Evolutionary conservation across 2,113 vertebrate genomes (phyloP), one percentile per base, ranked within the genome.

Genomic region (Prochilodus magdalenae): DNA sequence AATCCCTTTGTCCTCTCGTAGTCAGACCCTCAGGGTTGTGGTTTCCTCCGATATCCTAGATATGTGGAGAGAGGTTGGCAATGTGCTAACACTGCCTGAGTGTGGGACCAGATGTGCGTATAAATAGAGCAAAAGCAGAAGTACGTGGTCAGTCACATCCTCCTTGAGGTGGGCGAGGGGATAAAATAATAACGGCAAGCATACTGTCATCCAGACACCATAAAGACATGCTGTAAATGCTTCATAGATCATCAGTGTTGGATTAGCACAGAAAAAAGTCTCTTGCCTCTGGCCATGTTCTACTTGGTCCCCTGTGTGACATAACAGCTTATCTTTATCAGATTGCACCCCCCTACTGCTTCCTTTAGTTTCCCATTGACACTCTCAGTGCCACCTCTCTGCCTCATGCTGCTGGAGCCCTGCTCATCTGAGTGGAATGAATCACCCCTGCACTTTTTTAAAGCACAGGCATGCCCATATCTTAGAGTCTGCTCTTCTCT

Each of bases 61-160:
- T 81, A 86, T 83, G 84, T 82, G 81, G 81, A 83, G 80, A 63
- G 30, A 66, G 44, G 53, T 57, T 86, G 84, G 81, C 84, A 82
- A 67, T 79, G 75, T 85, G 84, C 81, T 77, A 85, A 82, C 62
- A n/a, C 75, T 75, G 80, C 84, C 75, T 85, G 75, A 85, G 80
- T 79, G 82, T 77, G 83, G 53, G 73, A 86, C 67, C 77, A 86
- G 84, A 86, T 86, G 77, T 83, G 84, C 55, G 40, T 79, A 83
- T 82, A 85, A 82, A 85, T 75, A 85, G 80, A 59, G 49, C 59
- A 67, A 49, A 82, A 69, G 55, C 20, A 30, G 30, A 75, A 55
- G 40, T 40, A 80, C 57, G 51, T 66, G 73, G 80, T 85, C 80
- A 82, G 29, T 85, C 75, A 70, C 51, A 44, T 53, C 26, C 40